Conservation (phyloP, 2,888 invertebrate genomes). For the Mylabris sibirica region DNA sequence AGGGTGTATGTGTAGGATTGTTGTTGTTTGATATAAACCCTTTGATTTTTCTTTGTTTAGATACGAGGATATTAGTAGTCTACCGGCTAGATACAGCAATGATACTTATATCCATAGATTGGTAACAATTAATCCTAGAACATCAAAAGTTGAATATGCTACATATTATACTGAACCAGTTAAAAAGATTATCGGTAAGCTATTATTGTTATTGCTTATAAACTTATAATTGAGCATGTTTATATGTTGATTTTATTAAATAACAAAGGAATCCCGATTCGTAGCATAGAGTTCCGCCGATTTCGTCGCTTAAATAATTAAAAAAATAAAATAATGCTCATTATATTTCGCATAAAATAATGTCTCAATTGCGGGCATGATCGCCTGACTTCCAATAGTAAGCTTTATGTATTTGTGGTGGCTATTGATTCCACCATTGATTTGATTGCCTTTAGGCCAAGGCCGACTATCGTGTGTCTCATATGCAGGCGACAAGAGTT, state of each 20-base stretch:
- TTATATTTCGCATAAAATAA: no score
- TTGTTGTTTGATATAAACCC: no score
- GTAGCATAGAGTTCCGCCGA: no score
- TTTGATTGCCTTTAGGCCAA: slow-evolving; percentile 66
- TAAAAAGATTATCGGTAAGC: slow-evolving; percentile 73
- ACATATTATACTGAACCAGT: slow-evolving; percentile 74
- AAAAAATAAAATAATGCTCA: neutral
- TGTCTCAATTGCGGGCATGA: neutral
- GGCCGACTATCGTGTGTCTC: slow-evolving; percentile 85
- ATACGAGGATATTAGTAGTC: slow-evolving; percentile 45
- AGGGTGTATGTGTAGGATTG: no score
- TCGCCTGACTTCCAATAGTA: neutral
- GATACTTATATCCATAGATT: slow-evolving; percentile 78
- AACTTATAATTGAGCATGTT: neutral
- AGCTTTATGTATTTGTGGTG: neutral
- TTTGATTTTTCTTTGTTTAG: slow-evolving; percentile 30
- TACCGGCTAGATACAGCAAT: slow-evolving; percentile 70
- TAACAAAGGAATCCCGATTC: neutral
- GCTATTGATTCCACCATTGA: slow-evolving; percentile 20
- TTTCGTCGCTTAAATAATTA: no score
- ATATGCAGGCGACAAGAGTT: slow-evolving; percentile 83
- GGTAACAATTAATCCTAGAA: slow-evolving; percentile 65
- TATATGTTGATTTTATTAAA: neutral
- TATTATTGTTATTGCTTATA: no score
- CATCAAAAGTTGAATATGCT: slow-evolving; percentile 53